Base-by-base conservation (phyloP, 2,113 vertebrate species). In the Diglossa brunneiventris region DNA sequence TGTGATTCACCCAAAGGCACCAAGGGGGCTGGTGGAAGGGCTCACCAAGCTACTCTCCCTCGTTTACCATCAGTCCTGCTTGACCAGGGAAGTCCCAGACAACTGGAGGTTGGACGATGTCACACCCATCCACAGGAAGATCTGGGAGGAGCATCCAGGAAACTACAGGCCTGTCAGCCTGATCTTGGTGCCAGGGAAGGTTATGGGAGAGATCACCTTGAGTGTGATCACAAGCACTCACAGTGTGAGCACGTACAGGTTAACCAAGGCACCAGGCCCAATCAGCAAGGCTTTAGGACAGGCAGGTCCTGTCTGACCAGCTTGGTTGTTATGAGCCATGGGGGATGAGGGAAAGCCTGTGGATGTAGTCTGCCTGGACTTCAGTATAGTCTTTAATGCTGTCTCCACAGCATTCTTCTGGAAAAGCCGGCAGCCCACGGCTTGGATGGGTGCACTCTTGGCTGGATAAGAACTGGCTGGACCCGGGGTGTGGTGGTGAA, bases 391-490 rank as follows among this genome's bases (percentile, higher is more conserved):
- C 9, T 49, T 72, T 50, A 27, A 33, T 31, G 37, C 17, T 42
- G 10, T 73, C 12, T 79, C 13, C 23, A 49, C 41, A 47, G 8
- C 7, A 63, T 26, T 55, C 19, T 47, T 20, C 41, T 17, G 9
- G n/a, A 26, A 41, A 63, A 63, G 41, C 24, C 5, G 2, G 7
- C 35, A 56, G 58, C 13, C 35, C 35, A 41, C 0, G 0, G 5
- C 49, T 47, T 47, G n/a, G 41, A n/a, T 0, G 0, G 30, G 3
- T 11, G 15, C 30, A 21, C 56, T 41, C 20, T 17, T 47, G 21
- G 13, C 75, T 63, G 49, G 66, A 17, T 27, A 27, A 19, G 49
- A 42, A 7, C 49, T 18, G 30, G 3, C 35, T 56, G 9, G 26
- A 11, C 11, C 16, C 41, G 35, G 30, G 20, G 11, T 15, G 14